These are phyloP conservation scores for Chrysolina haemoptera DNA, from an alignment of 2,888 invertebrate species.

Conservation along the genomic window DNA sequence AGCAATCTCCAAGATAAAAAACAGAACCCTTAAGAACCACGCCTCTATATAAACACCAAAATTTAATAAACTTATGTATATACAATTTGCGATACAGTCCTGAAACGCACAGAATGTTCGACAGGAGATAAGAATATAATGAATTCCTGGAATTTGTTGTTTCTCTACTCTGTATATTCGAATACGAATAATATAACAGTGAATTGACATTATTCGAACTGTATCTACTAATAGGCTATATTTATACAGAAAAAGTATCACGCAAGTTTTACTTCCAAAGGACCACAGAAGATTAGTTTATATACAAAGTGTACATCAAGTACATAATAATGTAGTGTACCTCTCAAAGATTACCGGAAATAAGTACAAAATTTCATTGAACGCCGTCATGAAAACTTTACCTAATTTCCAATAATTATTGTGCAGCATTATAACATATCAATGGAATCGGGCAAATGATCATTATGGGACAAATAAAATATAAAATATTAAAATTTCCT, in stretches of 20 bases:
- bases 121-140: neutral
- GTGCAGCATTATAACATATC: too few species aligned
- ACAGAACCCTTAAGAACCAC: slow-evolving; percentile 63
- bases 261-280: slow-evolving; percentile 51
- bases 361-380: neutral
- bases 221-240: slow-evolving; percentile 35
- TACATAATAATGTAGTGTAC: neutral
- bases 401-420: too few species aligned
- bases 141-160: slow-evolving; percentile 6
- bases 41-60: slow-evolving; percentile 64
- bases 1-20: slow-evolving; percentile 57
- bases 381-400: too few species aligned
- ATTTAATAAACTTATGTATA: slow-evolving; percentile 61
- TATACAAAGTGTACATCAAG: slow-evolving; percentile 30
- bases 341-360: neutral
- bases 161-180: neutral
- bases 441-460: too few species aligned
- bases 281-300: slow-evolving; percentile 33
- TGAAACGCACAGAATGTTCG: neutral
- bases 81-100: slow-evolving; percentile 60
- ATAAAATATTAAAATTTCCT: too few species aligned
- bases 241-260: slow-evolving; percentile 55
- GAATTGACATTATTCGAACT: slow-evolving; percentile 21
- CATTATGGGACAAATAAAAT: too few species aligned
- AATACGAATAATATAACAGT: neutral